Base-by-base conservation (phyloP, 2,113 vertebrate species). In the Corynorhinus townsendii region DNA sequence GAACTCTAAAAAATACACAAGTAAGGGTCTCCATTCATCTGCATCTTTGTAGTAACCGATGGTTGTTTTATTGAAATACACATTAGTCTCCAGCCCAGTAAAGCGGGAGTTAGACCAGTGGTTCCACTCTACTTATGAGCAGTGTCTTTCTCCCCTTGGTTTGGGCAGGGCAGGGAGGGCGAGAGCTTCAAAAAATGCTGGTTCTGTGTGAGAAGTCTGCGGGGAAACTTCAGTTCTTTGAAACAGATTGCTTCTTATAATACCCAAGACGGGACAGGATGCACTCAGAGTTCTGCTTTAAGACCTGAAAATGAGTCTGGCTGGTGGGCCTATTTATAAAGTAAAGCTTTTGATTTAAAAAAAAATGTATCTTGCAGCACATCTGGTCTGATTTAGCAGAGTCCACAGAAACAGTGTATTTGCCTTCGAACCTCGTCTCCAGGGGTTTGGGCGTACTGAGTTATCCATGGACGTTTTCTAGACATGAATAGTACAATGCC, bases 401-500 rank as follows among this genome's bases (percentile, higher is more conserved):
- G 95, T 91, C 93, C 93, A 82, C 64, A 96, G 91, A 96, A 95
- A 68, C 4, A 16, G 75, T 49, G 59, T 86, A 38, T 95, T 92
- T 95, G 95, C 83, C 90, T 94, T 64, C 16, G n/a, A 94, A 89
- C 22, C 33, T 80, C 22, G 7, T 97, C 95, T 89, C 94, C 49
- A 56, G 80, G 66, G 93, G 45, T 47, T 85, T 80, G 64, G 49
- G 73, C 35, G 54, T 93, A 33, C 89, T 97, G 86, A 97, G 93
- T 96, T 96, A 96, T 87, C 96, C 54, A 91, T 91, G 90, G 96
- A 45, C 86, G 83, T 91, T 92, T 92, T 84, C 83, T 22, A 71
- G 92, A 79, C 96, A 93, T 95, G 96, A 97, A 95, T 95, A 97
- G 94, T 92, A 94, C 69, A 97, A 35, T 43, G 92, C 86, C 89